These are phyloP conservation scores for Thymallus thymallus DNA, from an alignment of 2,113 vertebrate genomes.

Conservation along the genomic window DNA sequence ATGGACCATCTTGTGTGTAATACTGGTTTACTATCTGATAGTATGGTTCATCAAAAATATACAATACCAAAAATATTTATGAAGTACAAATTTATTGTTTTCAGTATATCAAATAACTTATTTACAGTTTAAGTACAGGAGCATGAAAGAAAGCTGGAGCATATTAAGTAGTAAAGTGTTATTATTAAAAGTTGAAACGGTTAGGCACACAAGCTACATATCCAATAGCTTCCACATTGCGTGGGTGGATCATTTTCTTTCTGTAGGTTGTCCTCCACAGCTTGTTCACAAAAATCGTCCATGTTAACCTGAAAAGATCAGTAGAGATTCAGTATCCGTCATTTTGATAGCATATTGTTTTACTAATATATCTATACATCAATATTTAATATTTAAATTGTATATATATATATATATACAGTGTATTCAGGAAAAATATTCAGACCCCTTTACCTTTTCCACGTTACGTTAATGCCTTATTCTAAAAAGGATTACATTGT, in stretches of 20 bases:
- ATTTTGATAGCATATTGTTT: too few species aligned
- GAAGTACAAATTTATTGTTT: slow-evolving; percentile 59
- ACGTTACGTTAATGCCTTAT: too few species aligned
- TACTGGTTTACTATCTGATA: slow-evolving; percentile 26
- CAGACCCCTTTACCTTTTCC: too few species aligned
- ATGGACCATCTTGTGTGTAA: slow-evolving; percentile 15
- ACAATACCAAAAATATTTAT: slow-evolving; percentile 74
- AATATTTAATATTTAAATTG: neutral
- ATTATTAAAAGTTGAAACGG: neutral
- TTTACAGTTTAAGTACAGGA: slow-evolving; percentile 62
- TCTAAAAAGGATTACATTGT: too few species aligned
- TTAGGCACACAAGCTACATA: too few species aligned
- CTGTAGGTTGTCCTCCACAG: too few species aligned
- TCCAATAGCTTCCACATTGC: too few species aligned
- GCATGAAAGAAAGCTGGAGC: neutral
- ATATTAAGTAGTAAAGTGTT: neutral
- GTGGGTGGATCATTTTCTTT: too few species aligned
- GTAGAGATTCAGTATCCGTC: too few species aligned
- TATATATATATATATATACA: neutral
- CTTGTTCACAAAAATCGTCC: too few species aligned
- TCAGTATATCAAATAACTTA: slow-evolving; percentile 64
- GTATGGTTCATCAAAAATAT: slow-evolving; percentile 51
- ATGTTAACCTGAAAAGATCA: too few species aligned
- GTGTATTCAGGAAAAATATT: too few species aligned
- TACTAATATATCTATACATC: neutral